Percentiles rank a stretch among this genome's conserved stretches.
Conservation (phyloP, 2,113 vertebrate genomes). For the Furnarius figulus region DNA sequence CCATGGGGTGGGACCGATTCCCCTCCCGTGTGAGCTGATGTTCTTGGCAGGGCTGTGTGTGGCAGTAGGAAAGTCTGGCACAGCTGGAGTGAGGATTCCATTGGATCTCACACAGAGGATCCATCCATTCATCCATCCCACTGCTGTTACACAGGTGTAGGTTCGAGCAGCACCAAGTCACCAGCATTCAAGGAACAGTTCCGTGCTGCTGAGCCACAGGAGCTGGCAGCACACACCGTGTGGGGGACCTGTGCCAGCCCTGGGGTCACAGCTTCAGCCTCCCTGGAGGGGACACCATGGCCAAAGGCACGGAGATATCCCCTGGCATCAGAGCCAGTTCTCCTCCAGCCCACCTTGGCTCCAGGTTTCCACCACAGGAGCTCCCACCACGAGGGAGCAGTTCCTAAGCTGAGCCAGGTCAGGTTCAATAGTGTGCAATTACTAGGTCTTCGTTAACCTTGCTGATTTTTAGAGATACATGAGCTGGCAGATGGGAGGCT, state of each 20-base stretch:
- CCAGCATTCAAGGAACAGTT: background rate
- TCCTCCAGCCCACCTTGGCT: background rate
- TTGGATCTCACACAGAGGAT: background rate
- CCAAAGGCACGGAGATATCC: background rate
- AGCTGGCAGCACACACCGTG: background rate
- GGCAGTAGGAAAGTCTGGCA: background rate
- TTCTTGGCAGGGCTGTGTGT: background rate
- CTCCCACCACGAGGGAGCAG: background rate
- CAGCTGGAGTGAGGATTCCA: background rate
- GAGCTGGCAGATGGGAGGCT: background rate
- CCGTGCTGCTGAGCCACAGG: background rate
- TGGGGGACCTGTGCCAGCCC: background rate
- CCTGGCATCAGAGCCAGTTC: background rate
- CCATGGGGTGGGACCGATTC: background rate
- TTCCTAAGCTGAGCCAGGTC: background rate
- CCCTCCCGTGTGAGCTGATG: background rate
- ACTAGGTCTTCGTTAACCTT: background rate
- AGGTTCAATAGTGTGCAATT: accelerated
- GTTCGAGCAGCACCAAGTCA: background rate
- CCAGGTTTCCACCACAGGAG: background rate
- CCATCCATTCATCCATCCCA: background rate
- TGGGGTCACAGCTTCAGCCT: background rate
- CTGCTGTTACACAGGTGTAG: background rate
- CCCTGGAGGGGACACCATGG: too few relatives aligned
- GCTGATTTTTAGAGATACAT: background rate